Evolutionary conservation across 2,888 invertebrate species (phyloP), one percentile per base, ranked within the genome.

Genomic region (Thymelicus acteon): DNA sequence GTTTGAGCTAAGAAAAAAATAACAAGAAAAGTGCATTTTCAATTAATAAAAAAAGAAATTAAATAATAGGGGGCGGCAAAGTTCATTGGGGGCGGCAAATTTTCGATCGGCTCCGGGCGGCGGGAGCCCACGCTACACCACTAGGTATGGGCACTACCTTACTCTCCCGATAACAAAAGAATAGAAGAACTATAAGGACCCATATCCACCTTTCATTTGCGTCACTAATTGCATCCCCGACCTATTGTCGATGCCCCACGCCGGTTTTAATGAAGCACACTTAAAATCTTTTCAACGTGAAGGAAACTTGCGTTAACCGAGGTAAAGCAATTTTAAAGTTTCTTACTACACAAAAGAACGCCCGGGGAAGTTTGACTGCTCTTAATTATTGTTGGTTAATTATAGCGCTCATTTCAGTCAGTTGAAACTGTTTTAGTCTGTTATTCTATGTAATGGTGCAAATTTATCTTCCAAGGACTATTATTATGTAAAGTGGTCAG

Each of bases 231-330:
- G 88, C 89, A 88, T 89, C 82, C 84, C 82, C 81, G 80, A 71
- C 75, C 85, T 81, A 89, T 89, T 88, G 90, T 88, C 82, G 84
- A 84, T 82, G 77, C 74, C 80, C 77, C 77, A 82, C 83, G 82
- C 82, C 83, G 82, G 82, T 85, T 86, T 88, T 90, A 91, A 91
- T 90, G 90, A 91, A 90, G 88, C 85, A 83, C 87, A 83, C 85
- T 89, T 86, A 83, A 81, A 87, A 89, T 87, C 86, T 87, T 87
- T 87, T 87, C 84, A 80, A 77, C 82, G 80, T 77, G 79, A 80
- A 81, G 78, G 78, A 80, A 80, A 80, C 81, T 78, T 77, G 79
- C 80, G 79, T 82, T 83, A 85, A 82, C 72, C 73, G 73, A 86
- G 84, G 85, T 87, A 83, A 81, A 85, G 84, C 85, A 87, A 88